A percentile compares a stretch with the other conserved stretches of the same genome.
Conservation (phyloP, 2,888 invertebrate genomes). For the Alitta virens region DNA sequence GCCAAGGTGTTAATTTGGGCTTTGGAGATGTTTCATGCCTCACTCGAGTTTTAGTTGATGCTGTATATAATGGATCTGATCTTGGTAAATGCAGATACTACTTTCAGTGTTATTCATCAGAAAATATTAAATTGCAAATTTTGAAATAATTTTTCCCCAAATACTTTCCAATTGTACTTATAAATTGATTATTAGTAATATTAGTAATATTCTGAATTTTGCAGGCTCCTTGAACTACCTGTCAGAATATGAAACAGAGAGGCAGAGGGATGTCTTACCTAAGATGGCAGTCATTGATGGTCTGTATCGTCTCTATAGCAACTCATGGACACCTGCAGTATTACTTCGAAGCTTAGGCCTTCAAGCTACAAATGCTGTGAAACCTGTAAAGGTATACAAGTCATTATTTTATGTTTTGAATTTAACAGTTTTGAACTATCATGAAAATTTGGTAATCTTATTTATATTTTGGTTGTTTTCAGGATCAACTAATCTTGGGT, state of each 20-base stretch:
- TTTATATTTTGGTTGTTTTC: no score
- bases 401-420: no score
- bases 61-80: slow-evolving; percentile 71
- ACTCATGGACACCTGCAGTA: slow-evolving; percentile 67
- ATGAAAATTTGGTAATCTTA: no score
- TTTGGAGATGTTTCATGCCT: slow-evolving; percentile 86
- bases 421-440: no score
- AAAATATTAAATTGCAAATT: no score
- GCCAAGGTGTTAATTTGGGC: slow-evolving; percentile 96
- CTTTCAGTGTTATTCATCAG: no score
- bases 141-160: no score
- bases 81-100: slow-evolving; percentile 62
- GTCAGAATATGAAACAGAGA: slow-evolving; percentile 76
- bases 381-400: slow-evolving; percentile 5
- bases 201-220: no score
- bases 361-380: slow-evolving; percentile 13
- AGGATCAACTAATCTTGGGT: no score
- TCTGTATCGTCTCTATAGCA: slow-evolving; percentile 78
- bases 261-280: slow-evolving; percentile 85
- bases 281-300: slow-evolving; percentile 84
- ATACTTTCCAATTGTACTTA: no score
- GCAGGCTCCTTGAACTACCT: slow-evolving; percentile 71
- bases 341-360: slow-evolving; percentile 79
- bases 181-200: no score
- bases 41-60: slow-evolving; percentile 69